Percentiles rank a stretch among this genome's conserved stretches.
phyloP scores from a whole-genome alignment of 1,140 invertebrate genomes.

The Camponotus floridanus region DNA sequence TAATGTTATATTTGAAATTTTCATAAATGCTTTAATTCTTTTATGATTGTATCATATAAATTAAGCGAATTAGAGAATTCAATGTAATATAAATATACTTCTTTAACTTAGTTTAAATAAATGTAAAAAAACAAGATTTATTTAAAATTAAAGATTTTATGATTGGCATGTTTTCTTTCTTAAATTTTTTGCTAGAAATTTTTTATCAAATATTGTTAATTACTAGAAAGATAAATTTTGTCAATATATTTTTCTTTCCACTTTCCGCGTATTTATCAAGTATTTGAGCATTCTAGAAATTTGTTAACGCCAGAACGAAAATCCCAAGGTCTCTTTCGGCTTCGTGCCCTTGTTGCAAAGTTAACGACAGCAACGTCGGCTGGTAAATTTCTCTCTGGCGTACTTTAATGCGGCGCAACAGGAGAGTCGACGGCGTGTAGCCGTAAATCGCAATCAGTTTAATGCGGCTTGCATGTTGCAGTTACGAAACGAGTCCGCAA shows the following conservation, averaged over 20 bases:
- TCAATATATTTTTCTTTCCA: neutral
- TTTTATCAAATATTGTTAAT: constrained; percentile 11
- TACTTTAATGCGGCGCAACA: constrained; percentile 69
- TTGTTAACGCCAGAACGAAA: neutral
- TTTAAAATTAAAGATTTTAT: neutral
- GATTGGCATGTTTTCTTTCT: neutral
- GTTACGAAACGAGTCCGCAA: constrained; percentile 65
- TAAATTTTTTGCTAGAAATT: neutral
- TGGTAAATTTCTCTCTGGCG: constrained; percentile 61
- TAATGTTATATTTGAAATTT: neutral
- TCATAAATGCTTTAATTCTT: too few relatives aligned
- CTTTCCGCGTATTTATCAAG: neutral
- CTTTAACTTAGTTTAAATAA: neutral
- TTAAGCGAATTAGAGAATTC: too few relatives aligned
- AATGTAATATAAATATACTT: neutral
- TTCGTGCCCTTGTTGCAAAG: neutral
- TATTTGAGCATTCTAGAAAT: neutral
- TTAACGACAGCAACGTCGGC: constrained; percentile 30
- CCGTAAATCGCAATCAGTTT: constrained; percentile 79
- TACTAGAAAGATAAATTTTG: neutral
- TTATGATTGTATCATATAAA: too few relatives aligned
- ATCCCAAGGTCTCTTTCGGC: neutral
- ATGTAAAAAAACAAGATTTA: neutral
- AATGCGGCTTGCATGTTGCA: constrained; percentile 78
- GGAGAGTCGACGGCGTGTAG: constrained; percentile 39